Percentiles rank a stretch among this genome's conserved stretches.
phyloP scores from a whole-genome alignment of 1,140 invertebrate genomes.

The Microplitis demolitor region DNA sequence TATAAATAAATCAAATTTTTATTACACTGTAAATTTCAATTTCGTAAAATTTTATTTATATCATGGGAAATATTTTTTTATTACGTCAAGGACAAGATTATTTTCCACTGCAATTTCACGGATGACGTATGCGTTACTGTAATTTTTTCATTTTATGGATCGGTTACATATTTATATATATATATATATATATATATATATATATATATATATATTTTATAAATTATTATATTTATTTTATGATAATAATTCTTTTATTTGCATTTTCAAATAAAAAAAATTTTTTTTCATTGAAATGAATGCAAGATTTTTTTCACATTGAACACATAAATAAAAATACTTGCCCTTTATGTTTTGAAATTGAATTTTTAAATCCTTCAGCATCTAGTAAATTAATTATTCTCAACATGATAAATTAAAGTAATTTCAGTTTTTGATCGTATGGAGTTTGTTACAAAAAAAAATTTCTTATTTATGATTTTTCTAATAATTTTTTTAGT shows the following conservation, averaged over 20 bases:
- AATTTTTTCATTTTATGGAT: not conserved
- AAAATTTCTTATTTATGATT: no score
- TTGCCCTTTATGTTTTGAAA: no score
- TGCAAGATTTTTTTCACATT: no score
- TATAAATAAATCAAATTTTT: not conserved
- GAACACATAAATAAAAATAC: no score
- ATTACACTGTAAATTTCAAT: no score
- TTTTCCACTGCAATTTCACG: constrained; percentile 7
- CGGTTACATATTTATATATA: not conserved
- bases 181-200: not conserved
- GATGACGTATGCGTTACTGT: not conserved
- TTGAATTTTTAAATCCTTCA: no score
- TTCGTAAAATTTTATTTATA: not conserved
- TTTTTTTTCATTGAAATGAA: not conserved
- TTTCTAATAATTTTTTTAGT: no score
- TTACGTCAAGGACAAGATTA: not conserved
- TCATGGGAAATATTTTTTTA: not conserved
- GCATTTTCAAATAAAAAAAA: not conserved
- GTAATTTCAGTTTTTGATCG: no score
- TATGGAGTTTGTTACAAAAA: no score
- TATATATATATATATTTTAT: not conserved
- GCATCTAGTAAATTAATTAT: no score
- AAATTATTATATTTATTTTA: not conserved
- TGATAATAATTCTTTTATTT: not conserved
- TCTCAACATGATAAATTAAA: no score